phyloP scores from a whole-genome alignment of 2,797 vertebrate species.

The Sebastiscus tertius region DNA sequence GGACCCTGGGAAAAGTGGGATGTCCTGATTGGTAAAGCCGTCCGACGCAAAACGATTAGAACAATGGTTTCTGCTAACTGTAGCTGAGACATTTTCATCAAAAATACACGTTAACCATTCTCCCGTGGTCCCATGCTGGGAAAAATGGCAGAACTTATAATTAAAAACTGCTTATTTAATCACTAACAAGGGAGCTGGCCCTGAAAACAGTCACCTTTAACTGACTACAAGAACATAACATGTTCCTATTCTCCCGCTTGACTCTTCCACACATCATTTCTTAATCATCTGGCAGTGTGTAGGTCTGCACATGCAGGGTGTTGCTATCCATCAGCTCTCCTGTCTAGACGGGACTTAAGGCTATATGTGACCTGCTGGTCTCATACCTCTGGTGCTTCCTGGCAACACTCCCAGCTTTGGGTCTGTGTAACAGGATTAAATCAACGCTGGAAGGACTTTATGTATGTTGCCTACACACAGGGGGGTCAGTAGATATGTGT shows the following conservation, averaged over 20 bases:
- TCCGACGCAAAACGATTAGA: too few relatives aligned
- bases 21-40: too few relatives aligned
- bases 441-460: conserved; percentile 12
- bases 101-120: too few relatives aligned
- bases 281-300: conserved; percentile 5
- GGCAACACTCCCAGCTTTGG: conserved; percentile 47
- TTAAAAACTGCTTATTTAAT: background rate
- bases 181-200: background rate
- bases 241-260: background rate
- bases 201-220: background rate
- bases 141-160: background rate
- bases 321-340: conserved; percentile 49
- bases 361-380: conserved; percentile 60
- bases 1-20: too few relatives aligned
- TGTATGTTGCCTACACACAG: conserved; percentile 17
- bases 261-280: conserved; percentile 11
- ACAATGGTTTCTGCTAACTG: too few relatives aligned
- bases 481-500: background rate
- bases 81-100: too few relatives aligned
- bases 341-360: conserved; percentile 71
- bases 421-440: conserved; percentile 58
- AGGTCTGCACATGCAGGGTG: conserved; percentile 32
- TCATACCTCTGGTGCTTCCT: conserved; percentile 56
- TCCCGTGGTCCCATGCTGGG: too few relatives aligned
- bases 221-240: background rate